Conservation (phyloP, 2,888 invertebrate species). For the Syritta pipiens region DNA sequence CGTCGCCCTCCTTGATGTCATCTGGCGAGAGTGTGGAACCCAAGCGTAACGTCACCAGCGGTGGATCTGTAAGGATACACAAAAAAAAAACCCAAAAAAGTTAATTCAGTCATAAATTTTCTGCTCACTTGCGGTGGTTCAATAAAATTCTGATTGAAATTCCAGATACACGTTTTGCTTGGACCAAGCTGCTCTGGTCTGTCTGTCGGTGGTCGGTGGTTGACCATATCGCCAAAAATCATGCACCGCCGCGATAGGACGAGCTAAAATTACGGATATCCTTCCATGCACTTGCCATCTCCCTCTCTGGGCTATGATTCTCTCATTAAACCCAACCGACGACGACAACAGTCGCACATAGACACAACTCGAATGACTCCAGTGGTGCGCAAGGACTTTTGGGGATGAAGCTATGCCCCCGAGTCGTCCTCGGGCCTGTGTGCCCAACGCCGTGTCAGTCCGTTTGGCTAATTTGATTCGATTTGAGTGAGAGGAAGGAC, state of each 20-base stretch:
- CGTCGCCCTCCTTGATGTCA: conserved; percentile 95
- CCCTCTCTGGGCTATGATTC: conserved; percentile 51
- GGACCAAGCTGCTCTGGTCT: too few relatives aligned
- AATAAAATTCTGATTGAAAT: conserved; percentile 44
- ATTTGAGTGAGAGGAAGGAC: conserved; percentile 13
- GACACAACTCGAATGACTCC: too few relatives aligned
- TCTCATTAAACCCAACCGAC: conserved; percentile 28
- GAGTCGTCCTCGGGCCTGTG: not conserved
- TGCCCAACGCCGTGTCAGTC: not conserved
- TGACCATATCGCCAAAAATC: conserved; percentile 4
- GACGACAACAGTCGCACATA: not conserved
- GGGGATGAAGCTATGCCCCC: not conserved
- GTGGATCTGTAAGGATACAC: conserved; percentile 85
- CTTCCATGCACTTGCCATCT: not conserved
- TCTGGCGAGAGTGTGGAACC: conserved; percentile 91
- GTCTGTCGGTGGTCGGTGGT: conserved; percentile 1
- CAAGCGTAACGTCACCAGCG: conserved; percentile 88
- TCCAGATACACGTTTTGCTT: conserved; percentile 29
- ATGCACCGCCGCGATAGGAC: conserved; percentile 14
- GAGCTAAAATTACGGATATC: conserved; percentile 18
- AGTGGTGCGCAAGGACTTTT: conserved; percentile 1
- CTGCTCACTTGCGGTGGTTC: not conserved
- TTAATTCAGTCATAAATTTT: conserved; percentile 46
- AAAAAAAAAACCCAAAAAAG: not conserved
- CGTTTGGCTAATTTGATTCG: conserved; percentile 52